Evolutionary conservation across 2,888 invertebrate species (phyloP).

Genomic region (Leptopilina drosophilae): DNA sequence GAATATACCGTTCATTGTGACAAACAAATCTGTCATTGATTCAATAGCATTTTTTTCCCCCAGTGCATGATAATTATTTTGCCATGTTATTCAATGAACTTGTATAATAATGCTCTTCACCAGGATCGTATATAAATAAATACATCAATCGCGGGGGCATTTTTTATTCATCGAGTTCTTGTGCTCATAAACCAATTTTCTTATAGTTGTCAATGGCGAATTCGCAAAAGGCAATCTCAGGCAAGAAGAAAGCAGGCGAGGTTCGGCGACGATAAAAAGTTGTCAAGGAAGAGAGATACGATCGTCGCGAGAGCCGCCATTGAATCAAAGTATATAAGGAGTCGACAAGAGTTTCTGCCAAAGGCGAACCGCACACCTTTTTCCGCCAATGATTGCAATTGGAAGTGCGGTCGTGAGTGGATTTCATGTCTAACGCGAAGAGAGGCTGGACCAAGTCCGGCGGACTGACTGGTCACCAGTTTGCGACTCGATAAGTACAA

Average conservation of each 20-base stretch:
- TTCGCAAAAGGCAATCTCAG: slow-evolving; percentile 34
- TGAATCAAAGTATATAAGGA: slow-evolving; percentile 30
- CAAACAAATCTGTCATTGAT: no score
- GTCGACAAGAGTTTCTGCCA: slow-evolving; percentile 45
- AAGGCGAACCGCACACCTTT: slow-evolving; percentile 68
- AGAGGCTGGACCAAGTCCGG: slow-evolving; percentile 20
- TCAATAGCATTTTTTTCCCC: no score
- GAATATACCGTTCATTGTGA: no score
- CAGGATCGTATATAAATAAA: not conserved
- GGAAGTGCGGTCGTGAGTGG: slow-evolving; percentile 64
- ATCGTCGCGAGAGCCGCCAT: slow-evolving; percentile 17
- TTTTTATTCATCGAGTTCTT: slow-evolving; percentile 27
- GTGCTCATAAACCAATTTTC: slow-evolving; percentile 34
- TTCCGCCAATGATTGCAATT: slow-evolving; percentile 71
- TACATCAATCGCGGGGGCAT: not conserved
- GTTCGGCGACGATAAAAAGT: slow-evolving; percentile 19
- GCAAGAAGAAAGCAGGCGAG: slow-evolving; percentile 31
- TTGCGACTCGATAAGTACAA: slow-evolving; percentile 45
- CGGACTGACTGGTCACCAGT: slow-evolving; percentile 20
- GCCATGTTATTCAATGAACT: not conserved
- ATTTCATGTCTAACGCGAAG: slow-evolving; percentile 57
- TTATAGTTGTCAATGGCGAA: slow-evolving; percentile 34
- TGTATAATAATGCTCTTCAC: not conserved
- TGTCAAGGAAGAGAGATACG: slow-evolving; percentile 33
- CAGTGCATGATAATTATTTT: slow-evolving; percentile 10